Percentiles rank a stretch among this genome's conserved stretches.
These are phyloP conservation scores for Zosterops borbonicus DNA, from an alignment of 2,113 vertebrate species.

Conservation along the genomic window DNA sequence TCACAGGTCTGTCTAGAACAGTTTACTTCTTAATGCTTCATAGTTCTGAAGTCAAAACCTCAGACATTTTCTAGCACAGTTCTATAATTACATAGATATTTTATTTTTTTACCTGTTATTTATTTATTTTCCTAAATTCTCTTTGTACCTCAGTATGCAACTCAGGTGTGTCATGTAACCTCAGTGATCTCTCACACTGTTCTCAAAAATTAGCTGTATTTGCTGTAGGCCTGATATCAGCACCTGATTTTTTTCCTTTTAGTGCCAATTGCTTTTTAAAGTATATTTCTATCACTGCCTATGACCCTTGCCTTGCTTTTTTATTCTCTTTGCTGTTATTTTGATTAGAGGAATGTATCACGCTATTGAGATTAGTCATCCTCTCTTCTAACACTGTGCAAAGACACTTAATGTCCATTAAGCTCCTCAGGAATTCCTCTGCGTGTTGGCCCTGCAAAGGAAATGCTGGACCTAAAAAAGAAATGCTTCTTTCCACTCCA, in stretches of 20 bases:
- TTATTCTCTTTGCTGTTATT: neutral
- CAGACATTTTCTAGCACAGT: neutral
- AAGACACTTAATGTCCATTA: neutral
- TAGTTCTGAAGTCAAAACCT: neutral
- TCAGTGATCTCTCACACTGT: neutral
- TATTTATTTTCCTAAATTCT: neutral
- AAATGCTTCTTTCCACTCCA: neutral
- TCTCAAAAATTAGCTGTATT: neutral
- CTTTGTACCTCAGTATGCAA: neutral
- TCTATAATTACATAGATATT: neutral
- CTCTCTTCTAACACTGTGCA: neutral
- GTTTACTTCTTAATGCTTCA: neutral
- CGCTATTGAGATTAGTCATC: neutral
- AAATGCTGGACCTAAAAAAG: neutral
- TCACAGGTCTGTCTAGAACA: neutral
- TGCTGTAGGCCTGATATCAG: neutral
- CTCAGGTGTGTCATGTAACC: neutral
- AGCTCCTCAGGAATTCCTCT: neutral
- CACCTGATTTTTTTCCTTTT: neutral
- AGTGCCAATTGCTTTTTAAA: neutral
- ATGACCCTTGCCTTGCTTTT: neutral
- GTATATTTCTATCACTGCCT: neutral
- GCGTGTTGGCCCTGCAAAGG: neutral
- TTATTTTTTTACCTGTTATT: too few relatives aligned
- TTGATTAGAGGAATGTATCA: neutral